phyloP scores from a whole-genome alignment of 2,113 vertebrate genomes.

The Peromyscus maniculatus region DNA sequence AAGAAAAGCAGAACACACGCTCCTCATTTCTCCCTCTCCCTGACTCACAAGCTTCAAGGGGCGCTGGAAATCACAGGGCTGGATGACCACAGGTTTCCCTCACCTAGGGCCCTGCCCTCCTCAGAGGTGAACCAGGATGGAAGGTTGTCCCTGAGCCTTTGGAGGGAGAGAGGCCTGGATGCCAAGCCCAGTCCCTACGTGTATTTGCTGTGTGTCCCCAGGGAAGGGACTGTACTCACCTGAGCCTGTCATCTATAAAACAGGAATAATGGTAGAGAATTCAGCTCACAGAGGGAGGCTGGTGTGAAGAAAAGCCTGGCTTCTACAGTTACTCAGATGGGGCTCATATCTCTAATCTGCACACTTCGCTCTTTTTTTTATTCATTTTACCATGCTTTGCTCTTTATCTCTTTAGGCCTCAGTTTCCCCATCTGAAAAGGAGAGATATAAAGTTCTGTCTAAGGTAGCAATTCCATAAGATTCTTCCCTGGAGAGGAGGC shows the following conservation, averaged over 20 bases:
- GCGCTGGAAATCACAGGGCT: neutral
- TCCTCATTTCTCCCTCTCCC: neutral
- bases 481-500: neutral
- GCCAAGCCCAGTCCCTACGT: neutral
- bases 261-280: neutral
- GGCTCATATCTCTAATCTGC: no score
- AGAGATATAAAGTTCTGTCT: neutral
- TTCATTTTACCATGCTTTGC: no score
- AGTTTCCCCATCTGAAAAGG: constrained; percentile 1
- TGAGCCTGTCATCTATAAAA: neutral
- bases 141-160: neutral
- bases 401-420: neutral
- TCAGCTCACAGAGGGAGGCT: neutral
- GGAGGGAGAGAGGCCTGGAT: neutral
- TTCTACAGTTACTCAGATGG: neutral
- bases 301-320: neutral
- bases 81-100: neutral
- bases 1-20: neutral
- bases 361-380: no score
- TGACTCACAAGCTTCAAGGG: neutral
- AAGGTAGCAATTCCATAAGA: neutral
- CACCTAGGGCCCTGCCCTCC: neutral
- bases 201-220: neutral
- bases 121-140: neutral
- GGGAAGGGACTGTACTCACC: neutral